These are phyloP conservation scores for Eristalis intricaria DNA, from an alignment of 2,888 invertebrate genomes.

Conservation along the genomic window DNA sequence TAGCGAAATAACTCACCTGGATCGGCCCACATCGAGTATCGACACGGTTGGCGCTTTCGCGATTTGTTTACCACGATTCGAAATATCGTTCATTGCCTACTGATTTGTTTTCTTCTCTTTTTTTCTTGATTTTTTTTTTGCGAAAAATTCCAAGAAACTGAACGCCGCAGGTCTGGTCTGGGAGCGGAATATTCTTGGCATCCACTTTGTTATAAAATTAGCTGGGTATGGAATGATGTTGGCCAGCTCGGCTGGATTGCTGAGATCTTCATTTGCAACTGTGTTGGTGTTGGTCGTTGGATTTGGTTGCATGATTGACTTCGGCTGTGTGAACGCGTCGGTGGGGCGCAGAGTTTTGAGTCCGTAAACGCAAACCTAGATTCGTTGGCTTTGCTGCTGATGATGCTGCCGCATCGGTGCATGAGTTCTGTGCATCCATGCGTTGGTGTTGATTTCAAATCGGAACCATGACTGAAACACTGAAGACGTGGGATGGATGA, in stretches of 20 bases:
- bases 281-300: background rate
- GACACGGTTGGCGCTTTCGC: conserved; percentile 12
- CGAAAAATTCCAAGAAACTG: background rate
- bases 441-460: conserved; percentile 61
- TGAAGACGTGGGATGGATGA: background rate
- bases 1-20: conserved; percentile 40
- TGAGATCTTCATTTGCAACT: background rate
- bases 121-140: background rate
- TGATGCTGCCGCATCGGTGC: conserved; percentile 16
- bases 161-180: background rate
- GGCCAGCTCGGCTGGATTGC: background rate
- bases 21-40: conserved; percentile 44
- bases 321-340: background rate
- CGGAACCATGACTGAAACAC: conserved; percentile 35
- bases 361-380: conserved; percentile 65
- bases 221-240: background rate
- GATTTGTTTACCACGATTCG: conserved; percentile 49
- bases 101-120: background rate
- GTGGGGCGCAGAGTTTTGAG: conserved; percentile 43
- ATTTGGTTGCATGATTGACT: conserved; percentile 48
- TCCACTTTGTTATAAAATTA: background rate
- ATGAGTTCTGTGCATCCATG: conserved; percentile 57
- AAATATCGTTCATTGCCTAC: conserved; percentile 8
- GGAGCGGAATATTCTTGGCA: background rate
- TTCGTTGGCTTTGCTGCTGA: conserved; percentile 5